Percentiles rank a stretch among this genome's conserved stretches.
Evolutionary conservation across 2,888 invertebrate genomes (phyloP).

Genomic region (Melanophora roralis): DNA sequence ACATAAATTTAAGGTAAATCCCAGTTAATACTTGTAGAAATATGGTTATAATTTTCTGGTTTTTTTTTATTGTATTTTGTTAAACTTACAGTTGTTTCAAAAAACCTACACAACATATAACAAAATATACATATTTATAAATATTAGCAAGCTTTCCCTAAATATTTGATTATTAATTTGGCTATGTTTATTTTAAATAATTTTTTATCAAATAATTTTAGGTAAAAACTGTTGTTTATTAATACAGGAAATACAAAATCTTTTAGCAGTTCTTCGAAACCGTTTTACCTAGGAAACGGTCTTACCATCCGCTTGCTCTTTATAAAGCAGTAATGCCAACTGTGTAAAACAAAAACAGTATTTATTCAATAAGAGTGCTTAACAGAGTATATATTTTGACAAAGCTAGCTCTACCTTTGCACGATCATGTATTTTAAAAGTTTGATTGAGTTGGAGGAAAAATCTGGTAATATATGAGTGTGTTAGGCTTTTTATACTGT

Average conservation of each 20-base stretch:
- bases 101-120: slow-evolving; percentile 24
- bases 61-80: background rate
- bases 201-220: too few relatives aligned
- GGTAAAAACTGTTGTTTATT: too few relatives aligned
- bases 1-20: slow-evolving; percentile 51
- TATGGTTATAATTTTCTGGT: slow-evolving; percentile 22
- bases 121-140: background rate
- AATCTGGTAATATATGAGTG: too few relatives aligned
- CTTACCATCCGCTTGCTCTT: background rate
- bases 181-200: too few relatives aligned
- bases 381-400: too few relatives aligned
- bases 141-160: too few relatives aligned
- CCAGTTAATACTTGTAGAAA: slow-evolving; percentile 13
- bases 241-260: background rate
- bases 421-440: too few relatives aligned
- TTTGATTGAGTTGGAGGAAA: too few relatives aligned
- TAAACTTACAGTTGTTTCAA: too few relatives aligned
- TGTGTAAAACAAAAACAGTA: background rate
- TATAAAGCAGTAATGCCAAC: slow-evolving; percentile 8
- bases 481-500: too few relatives aligned
- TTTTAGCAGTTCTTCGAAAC: background rate
- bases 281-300: background rate
- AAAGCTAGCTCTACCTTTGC: too few relatives aligned
- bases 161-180: too few relatives aligned
- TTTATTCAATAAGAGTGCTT: background rate